Conservation (phyloP, 2,797 vertebrate genomes). For the Cyprinodon diabolis region DNA sequence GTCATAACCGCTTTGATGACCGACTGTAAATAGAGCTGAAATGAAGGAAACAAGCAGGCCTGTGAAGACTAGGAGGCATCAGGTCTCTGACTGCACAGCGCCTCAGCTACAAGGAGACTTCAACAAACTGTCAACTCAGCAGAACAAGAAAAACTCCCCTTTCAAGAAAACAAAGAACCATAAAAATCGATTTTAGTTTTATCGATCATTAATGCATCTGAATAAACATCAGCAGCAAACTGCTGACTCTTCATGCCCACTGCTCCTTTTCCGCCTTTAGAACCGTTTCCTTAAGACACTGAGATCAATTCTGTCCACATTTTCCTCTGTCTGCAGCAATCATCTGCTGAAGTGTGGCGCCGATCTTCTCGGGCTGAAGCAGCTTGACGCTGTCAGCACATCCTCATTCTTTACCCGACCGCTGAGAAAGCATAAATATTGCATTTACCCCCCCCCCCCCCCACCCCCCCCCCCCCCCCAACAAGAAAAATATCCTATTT, state of each 20-base stretch:
- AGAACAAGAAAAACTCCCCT: not conserved
- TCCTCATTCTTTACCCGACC: slow-evolving; percentile 6
- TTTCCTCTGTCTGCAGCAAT: slow-evolving; percentile 15
- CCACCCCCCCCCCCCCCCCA: slow-evolving; percentile 37
- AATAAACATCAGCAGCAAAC: not conserved
- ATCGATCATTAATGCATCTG: not conserved
- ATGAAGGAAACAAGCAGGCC: not conserved
- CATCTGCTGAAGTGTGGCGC: slow-evolving; percentile 16
- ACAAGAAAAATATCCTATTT: slow-evolving; percentile 25
- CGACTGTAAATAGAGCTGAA: not conserved
- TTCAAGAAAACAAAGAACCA: not conserved
- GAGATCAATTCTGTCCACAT: slow-evolving; percentile 13
- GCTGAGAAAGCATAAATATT: slow-evolving; percentile 17
- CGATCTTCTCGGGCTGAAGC: slow-evolving; percentile 14
- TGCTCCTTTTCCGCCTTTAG: slow-evolving; percentile 1
- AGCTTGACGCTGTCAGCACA: slow-evolving; percentile 43
- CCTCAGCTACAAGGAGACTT: not conserved
- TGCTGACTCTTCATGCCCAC: not conserved
- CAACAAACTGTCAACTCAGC: too few species aligned
- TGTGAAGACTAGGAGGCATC: not conserved
- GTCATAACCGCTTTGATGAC: not conserved
- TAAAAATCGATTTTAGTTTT: not conserved
- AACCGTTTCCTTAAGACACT: slow-evolving; percentile 15
- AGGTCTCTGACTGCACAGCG: not conserved
- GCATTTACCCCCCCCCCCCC: slow-evolving; percentile 39